phyloP scores from a whole-genome alignment of 1,140 invertebrate genomes.

The Wiebesia pumilae region DNA sequence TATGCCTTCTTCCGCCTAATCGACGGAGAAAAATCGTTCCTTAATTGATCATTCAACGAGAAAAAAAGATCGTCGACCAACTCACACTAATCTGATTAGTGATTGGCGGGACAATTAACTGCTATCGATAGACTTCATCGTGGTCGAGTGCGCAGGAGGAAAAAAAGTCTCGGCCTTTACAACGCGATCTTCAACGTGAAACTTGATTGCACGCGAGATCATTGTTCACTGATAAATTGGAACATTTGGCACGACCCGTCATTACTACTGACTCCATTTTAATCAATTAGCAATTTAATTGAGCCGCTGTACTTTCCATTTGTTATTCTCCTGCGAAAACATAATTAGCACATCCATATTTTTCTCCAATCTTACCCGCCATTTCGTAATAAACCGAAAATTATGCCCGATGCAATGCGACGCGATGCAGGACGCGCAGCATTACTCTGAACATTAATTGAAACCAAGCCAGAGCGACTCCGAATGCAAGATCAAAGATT shows the following conservation, averaged over 20 bases:
- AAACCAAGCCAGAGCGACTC: neutral
- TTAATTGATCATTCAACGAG: slow-evolving; percentile 45
- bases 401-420: too few species aligned
- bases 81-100: slow-evolving; percentile 39
- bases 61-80: slow-evolving; percentile 13
- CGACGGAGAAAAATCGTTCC: slow-evolving; percentile 6
- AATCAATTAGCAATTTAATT: slow-evolving; percentile 43
- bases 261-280: neutral
- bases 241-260: neutral
- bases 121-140: slow-evolving; percentile 40
- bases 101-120: slow-evolving; percentile 53
- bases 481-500: neutral
- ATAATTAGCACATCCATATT: neutral
- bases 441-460: neutral
- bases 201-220: slow-evolving; percentile 29
- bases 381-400: too few species aligned
- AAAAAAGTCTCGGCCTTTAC: slow-evolving; percentile 2
- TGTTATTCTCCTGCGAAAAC: neutral
- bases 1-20: neutral
- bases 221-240: slow-evolving; percentile 44
- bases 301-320: neutral
- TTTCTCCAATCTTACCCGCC: neutral
- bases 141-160: neutral
- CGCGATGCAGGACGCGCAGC: neutral
- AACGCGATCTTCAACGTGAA: slow-evolving; percentile 2